These are phyloP conservation scores for Casuarius casuarius DNA, from an alignment of 2,113 vertebrate species.

Conservation along the genomic window DNA sequence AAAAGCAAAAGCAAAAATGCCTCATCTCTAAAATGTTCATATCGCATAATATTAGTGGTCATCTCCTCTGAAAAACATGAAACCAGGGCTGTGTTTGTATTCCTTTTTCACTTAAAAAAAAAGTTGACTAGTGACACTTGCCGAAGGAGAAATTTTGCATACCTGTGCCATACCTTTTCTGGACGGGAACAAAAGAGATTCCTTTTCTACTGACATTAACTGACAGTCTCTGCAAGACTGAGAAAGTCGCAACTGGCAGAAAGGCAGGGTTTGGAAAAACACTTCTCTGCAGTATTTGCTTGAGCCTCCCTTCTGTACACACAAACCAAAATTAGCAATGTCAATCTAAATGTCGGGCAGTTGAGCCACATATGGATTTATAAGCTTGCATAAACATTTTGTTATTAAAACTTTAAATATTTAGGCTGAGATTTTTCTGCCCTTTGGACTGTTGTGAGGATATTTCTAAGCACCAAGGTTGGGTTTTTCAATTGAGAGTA, in stretches of 20 bases:
- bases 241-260: neutral
- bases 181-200: neutral
- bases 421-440: slow-evolving; percentile 33
- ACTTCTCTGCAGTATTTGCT: slow-evolving; percentile 8
- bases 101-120: neutral
- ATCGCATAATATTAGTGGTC: neutral
- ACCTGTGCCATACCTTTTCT: neutral
- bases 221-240: neutral
- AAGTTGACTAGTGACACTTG: neutral
- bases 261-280: neutral
- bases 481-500: neutral
- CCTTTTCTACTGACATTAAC: neutral
- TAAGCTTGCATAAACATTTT: slow-evolving; percentile 30
- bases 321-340: slow-evolving; percentile 34
- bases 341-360: neutral
- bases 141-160: neutral
- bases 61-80: neutral
- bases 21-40: neutral
- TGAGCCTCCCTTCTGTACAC: slow-evolving; percentile 11
- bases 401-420: slow-evolving; percentile 65
- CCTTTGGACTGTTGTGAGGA: slow-evolving; percentile 11
- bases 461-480: neutral
- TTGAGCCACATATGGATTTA: slow-evolving; percentile 38
- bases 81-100: neutral
- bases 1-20: neutral